Percentiles rank a stretch among this genome's conserved stretches.
These are phyloP conservation scores for Erannis defoliaria DNA, from an alignment of 2,888 invertebrate species.

Conservation along the genomic window DNA sequence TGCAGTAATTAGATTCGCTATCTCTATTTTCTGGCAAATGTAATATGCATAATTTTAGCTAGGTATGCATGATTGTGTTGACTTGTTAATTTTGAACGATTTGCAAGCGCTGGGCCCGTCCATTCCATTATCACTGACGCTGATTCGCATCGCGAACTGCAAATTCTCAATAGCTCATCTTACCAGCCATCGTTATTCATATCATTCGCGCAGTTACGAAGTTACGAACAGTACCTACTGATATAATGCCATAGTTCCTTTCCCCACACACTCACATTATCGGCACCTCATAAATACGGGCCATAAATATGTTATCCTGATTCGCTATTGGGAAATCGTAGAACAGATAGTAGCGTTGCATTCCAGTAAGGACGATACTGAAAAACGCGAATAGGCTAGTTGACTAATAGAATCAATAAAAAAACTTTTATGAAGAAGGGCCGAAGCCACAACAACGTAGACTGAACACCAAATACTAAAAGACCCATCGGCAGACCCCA, in stretches of 20 bases:
- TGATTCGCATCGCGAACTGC: not conserved
- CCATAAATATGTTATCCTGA: conserved; percentile 42
- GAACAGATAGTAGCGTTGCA: conserved; percentile 3
- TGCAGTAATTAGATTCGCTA: too few relatives aligned
- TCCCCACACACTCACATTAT: conserved; percentile 25
- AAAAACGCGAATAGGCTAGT: not conserved
- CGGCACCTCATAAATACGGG: conserved; percentile 40
- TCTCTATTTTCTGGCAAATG: too few relatives aligned
- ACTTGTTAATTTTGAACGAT: too few relatives aligned
- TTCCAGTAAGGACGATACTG: conserved; percentile 9
- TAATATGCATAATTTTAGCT: too few relatives aligned
- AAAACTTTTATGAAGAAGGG: too few relatives aligned
- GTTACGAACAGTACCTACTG: conserved; percentile 1
- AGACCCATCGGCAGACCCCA: too few relatives aligned
- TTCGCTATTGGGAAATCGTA: conserved; percentile 31
- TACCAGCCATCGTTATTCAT: not conserved
- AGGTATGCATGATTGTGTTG: too few relatives aligned
- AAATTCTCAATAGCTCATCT: not conserved
- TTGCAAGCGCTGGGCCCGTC: too few relatives aligned
- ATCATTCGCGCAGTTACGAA: not conserved
- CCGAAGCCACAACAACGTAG: not conserved
- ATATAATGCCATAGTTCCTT: conserved; percentile 18
- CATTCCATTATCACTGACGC: not conserved
- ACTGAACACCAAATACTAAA: too few relatives aligned
- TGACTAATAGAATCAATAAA: too few relatives aligned